phyloP scores from a whole-genome alignment of 2,797 vertebrate genomes.

The Rhinella marina region DNA sequence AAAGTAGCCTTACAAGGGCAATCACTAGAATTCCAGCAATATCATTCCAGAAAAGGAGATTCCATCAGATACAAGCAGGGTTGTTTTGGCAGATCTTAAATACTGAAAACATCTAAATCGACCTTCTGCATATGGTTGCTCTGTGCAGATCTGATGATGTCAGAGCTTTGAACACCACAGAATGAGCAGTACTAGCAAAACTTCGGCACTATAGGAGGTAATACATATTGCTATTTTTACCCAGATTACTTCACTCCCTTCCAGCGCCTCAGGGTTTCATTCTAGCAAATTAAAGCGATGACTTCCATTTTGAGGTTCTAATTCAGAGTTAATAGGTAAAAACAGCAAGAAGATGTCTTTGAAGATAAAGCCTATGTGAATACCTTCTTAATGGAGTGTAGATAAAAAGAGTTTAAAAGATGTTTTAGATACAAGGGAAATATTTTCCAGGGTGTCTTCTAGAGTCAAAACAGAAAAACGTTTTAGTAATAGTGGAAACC shows the following conservation, averaged over 20 bases:
- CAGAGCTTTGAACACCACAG: background rate
- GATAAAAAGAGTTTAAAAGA: background rate
- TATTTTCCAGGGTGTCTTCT: background rate
- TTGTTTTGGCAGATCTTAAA: background rate
- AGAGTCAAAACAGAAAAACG: background rate
- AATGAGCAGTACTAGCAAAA: background rate
- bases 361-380: background rate
- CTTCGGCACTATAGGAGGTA: background rate
- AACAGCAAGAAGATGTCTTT: slow-evolving; percentile 6
- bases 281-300: background rate
- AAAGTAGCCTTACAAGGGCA: too few relatives aligned
- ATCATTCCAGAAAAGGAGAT: background rate
- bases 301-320: slow-evolving; percentile 12
- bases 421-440: background rate
- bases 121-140: background rate
- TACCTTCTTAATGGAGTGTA: slow-evolving; percentile 20
- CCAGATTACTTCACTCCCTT: background rate
- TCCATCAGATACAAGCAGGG: background rate
- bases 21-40: too few relatives aligned
- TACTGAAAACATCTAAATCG: background rate
- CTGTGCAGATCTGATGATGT: background rate
- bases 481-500: background rate
- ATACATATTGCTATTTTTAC: background rate
- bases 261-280: slow-evolving; percentile 1
- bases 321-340: background rate